Evolutionary conservation across 2,113 vertebrate species (phyloP), one percentile per base, ranked within the genome.

Genomic region (Phaetusa simplex): DNA sequence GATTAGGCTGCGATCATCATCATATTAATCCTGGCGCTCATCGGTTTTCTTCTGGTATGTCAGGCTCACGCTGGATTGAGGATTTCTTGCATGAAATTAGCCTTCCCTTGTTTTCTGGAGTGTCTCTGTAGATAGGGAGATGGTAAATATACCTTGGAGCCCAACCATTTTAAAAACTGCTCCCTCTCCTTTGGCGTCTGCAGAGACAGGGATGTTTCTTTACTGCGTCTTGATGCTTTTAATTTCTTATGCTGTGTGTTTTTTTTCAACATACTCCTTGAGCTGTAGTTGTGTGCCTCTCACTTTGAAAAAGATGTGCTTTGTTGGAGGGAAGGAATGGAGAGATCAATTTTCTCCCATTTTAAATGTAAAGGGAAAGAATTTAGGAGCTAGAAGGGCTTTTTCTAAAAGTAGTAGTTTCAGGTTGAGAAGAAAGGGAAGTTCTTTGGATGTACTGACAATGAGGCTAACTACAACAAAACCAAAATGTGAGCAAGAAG

Each of bases 1-100:
- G 95, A 96, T 92, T 14, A 86, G 80, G 5, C 91, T 81, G 94
- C 95, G 22, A 73, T 83, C 76, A 91, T 73, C 88, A 52, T 90
- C 82, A 3, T 30, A 38, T 95, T 88, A 71, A 83, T 85, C 79
- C 66, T 62, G 55, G 58, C 20, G 83, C 59, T 58, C 69, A 49
- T 69, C 55, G 50, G 55, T 93, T 96, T 93, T 49, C 84, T 58
- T 21, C 30, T 79, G 84, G 36, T 62, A 11, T 55, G 91, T 45
- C 47, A 83, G 61, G 59, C 66, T 91, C 59, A 13, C 12, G 24
- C 82, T 56, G 86, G 70, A 14, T 27, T 43, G 89, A 71, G 69
- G 61, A 50, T 81, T 38, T 47, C 61, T 55, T 47, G 64, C 69
- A 12, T 52, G 82, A 62, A 73, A 76, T 86, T 4, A 50, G 82